Evolutionary conservation across 2,888 invertebrate species (phyloP).

Genomic region (Acronicta alni): DNA sequence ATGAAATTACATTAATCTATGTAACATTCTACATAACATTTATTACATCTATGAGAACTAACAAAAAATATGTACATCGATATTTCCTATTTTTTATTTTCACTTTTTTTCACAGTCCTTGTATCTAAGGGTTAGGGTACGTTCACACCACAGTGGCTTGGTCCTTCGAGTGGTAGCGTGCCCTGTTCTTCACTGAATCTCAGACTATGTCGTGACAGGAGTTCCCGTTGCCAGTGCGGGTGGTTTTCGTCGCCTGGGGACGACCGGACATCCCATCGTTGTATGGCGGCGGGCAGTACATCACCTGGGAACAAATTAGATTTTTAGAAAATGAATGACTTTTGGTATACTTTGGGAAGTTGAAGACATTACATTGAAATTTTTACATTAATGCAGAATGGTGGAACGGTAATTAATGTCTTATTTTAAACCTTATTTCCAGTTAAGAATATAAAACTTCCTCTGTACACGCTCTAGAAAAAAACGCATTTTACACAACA

Average conservation of each 20-base stretch:
- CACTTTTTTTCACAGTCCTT: slow-evolving; percentile 18
- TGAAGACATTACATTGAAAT: no score
- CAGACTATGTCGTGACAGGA: slow-evolving; percentile 89
- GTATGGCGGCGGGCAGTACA: slow-evolving; percentile 89
- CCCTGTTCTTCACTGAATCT: slow-evolving; percentile 80
- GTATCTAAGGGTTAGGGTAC: slow-evolving; percentile 18
- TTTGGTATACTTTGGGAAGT: no score
- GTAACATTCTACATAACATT: slow-evolving; percentile 41
- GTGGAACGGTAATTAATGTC: no score
- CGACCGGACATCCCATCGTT: slow-evolving; percentile 81
- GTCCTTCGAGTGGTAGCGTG: slow-evolving; percentile 67
- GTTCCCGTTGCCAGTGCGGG: slow-evolving; percentile 92
- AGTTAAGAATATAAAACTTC: no score
- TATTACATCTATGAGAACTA: slow-evolving; percentile 38
- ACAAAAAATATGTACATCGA: slow-evolving; percentile 47
- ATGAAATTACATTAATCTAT: slow-evolving; percentile 36
- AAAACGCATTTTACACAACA: no score
- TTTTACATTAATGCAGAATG: no score
- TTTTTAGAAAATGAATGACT: slow-evolving; percentile 1
- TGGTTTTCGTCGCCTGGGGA: slow-evolving; percentile 91
- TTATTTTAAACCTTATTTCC: no score
- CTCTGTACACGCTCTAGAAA: no score
- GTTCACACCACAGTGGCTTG: slow-evolving; percentile 78
- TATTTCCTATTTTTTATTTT: slow-evolving; percentile 9
- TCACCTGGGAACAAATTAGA: slow-evolving; percentile 77